Evolutionary conservation across 2,797 vertebrate genomes (phyloP).

Genomic region (Mionectes olivaceus): DNA sequence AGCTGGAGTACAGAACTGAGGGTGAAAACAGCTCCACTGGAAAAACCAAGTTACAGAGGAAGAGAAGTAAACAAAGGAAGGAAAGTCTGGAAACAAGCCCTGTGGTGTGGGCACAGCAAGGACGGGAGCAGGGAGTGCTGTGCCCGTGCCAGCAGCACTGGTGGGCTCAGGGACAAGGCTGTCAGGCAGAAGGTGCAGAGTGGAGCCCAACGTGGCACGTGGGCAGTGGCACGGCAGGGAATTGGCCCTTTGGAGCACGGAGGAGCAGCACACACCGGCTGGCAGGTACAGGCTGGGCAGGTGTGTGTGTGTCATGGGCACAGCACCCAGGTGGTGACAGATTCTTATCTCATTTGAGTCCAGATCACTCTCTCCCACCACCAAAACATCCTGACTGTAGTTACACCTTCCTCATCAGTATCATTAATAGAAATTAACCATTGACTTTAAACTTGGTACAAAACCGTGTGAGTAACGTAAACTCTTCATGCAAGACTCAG

Average conservation of each 20-base stretch:
- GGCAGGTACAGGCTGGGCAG: background rate
- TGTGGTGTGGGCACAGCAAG: background rate
- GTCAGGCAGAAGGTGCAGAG: background rate
- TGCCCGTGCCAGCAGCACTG: background rate
- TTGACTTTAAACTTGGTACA: background rate
- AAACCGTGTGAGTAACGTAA: background rate
- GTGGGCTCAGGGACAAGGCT: background rate
- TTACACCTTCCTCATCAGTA: background rate
- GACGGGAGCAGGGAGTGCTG: background rate
- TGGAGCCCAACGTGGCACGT: background rate
- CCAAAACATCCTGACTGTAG: background rate
- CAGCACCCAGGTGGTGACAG: background rate
- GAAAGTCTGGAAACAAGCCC: background rate
- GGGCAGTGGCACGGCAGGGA: background rate
- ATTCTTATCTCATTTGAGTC: background rate
- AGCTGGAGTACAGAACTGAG: background rate
- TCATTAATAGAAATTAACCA: background rate
- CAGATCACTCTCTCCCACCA: background rate
- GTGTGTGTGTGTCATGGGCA: background rate
- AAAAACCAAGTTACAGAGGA: background rate
- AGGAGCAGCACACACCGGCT: rapidly evolving
- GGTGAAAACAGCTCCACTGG: background rate
- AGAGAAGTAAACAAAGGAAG: background rate
- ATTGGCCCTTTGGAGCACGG: background rate
- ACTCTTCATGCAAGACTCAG: background rate